These are phyloP conservation scores for Zosterops hypoxanthus DNA, from an alignment of 2,113 vertebrate genomes.

Conservation along the genomic window DNA sequence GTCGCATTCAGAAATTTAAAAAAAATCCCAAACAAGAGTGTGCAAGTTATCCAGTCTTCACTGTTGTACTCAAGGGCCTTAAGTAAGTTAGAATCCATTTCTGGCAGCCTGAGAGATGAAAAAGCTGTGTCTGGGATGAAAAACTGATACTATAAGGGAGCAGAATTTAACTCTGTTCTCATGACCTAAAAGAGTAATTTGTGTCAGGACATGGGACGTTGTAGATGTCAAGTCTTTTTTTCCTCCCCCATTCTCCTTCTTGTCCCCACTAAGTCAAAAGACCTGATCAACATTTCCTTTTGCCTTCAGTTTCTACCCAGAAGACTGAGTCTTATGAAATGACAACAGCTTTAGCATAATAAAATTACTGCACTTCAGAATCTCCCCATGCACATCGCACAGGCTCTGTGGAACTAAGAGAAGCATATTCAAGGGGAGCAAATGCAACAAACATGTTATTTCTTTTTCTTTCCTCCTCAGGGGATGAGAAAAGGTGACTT, in stretches of 20 bases:
- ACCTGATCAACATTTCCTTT: neutral
- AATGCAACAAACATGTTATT: neutral
- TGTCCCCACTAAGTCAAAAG: neutral
- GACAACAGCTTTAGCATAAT: neutral
- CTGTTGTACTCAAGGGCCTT: neutral
- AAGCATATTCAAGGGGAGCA: neutral
- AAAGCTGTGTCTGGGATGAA: neutral
- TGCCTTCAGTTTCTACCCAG: neutral
- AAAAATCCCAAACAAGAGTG: neutral
- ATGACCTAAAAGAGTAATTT: neutral
- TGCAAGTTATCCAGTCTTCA: conserved; percentile 6
- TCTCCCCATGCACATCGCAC: neutral
- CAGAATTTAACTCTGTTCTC: neutral
- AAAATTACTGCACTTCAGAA: neutral
- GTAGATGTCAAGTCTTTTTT: neutral
- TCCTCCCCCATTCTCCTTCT: neutral
- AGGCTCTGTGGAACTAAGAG: neutral
- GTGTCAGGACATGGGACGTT: neutral
- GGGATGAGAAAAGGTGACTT: neutral
- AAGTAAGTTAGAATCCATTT: neutral
- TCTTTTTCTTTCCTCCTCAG: neutral
- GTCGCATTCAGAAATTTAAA: neutral
- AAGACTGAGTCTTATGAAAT: neutral
- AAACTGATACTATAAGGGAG: neutral
- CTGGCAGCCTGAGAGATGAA: neutral